These are phyloP conservation scores for Mastacembelus armatus DNA, from an alignment of 2,797 vertebrate genomes.

Conservation along the genomic window DNA sequence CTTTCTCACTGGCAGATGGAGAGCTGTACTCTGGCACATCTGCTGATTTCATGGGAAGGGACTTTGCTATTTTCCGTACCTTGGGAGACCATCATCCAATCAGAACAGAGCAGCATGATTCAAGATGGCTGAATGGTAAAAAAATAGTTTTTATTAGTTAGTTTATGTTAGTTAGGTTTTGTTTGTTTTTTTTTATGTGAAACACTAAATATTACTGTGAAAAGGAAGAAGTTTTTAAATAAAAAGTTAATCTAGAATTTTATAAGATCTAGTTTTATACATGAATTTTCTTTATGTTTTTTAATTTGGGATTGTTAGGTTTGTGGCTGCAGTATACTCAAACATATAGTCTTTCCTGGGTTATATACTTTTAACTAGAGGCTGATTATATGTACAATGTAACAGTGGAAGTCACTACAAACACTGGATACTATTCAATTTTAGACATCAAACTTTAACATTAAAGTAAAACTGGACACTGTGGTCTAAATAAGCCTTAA, in stretches of 20 bases:
- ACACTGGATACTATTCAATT: slow-evolving; percentile 13
- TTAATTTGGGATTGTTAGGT: background rate
- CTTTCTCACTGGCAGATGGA: slow-evolving; percentile 85
- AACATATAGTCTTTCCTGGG: background rate
- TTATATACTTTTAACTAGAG: slow-evolving; percentile 1
- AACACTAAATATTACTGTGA: background rate
- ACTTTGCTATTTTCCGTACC: slow-evolving; percentile 96
- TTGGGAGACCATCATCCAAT: slow-evolving; percentile 95
- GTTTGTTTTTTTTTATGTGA: too few relatives aligned
- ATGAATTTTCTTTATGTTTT: background rate
- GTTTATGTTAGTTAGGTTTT: too few relatives aligned
- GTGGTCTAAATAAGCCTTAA: slow-evolving; percentile 3
- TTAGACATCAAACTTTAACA: slow-evolving; percentile 9
- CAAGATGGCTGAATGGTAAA: slow-evolving; percentile 96
- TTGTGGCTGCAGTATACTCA: background rate
- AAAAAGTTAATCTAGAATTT: background rate
- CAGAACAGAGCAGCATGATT: slow-evolving; percentile 96
- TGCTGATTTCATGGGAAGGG: slow-evolving; percentile 97
- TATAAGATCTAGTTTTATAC: background rate
- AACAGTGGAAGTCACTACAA: background rate
- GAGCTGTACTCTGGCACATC: slow-evolving; percentile 96
- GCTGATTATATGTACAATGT: background rate
- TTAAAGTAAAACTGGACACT: slow-evolving; percentile 21
- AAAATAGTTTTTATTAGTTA: background rate
- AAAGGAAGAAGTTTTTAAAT: background rate